Base-by-base conservation (phyloP, 1,140 invertebrate species). In the Vollenhovia emeryi region DNA sequence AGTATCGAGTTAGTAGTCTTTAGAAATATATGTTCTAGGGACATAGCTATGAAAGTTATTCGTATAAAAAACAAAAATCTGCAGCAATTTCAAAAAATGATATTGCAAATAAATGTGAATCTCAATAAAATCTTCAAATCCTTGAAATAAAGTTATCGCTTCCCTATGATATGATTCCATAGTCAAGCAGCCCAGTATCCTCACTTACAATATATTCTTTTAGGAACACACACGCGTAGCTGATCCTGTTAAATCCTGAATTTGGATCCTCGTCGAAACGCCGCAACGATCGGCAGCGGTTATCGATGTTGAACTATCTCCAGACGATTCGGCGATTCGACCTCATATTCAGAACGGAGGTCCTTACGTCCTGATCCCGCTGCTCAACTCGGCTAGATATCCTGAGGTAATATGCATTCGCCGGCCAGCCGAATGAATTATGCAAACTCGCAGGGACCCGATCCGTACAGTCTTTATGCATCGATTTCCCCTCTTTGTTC, bases 381-480 rank as follows among this genome's bases (percentile, higher is more conserved):
- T 62, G 80, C 57, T 85, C 57, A 36, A 33, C 59, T 68, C 76
- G 76, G 30, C 84, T 90, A 91, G 90, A 90, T 90, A 91, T 91
- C 90, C 90, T 91, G 80, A 85, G 85, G 89, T 87, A 90, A 91
- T 91, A 91, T 91, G 90, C 91, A 89, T 92, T 90, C 84, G 83
- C 45, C 79, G 83, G 66, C 40, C 71, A 78, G 64, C 73, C 87
- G 80, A 88, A 92, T 92, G 89, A 92, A 92, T 92, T 92, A 92
- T 92, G 92, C 89, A 92, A 86, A 91, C 82, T 89, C 86, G 74
- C 50, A 86, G 84, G 87, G 87, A 86, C 79, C 57, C 86, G 89
- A 87, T 83, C 73, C 74, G 84, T 86, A 86, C 78, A 73, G 66
- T 88, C 83, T 91, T 90, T 92, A 92, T 92, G 90, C 91, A 89